Percentiles rank a stretch among this genome's conserved stretches.
Evolutionary conservation across 1,140 invertebrate species (phyloP).

Genomic region (Drosophila takahashii): DNA sequence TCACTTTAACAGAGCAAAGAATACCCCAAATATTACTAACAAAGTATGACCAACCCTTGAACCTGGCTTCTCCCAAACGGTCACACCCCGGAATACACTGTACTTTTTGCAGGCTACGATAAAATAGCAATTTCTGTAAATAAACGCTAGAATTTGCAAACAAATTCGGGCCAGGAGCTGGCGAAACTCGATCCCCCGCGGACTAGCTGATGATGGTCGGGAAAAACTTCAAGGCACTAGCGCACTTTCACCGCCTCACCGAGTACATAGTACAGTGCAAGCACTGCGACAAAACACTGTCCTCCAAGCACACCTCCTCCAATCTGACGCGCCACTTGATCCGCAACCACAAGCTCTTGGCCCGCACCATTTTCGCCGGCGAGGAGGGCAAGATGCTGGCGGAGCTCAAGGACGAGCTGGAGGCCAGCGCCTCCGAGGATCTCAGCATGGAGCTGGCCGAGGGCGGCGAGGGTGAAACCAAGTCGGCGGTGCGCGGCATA

Average conservation of each 20-base stretch:
- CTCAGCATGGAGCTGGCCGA: slow-evolving; percentile 46
- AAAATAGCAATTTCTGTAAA: slow-evolving; percentile 15
- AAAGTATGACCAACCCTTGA: neutral
- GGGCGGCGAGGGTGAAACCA: slow-evolving; percentile 60
- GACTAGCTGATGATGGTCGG: slow-evolving; percentile 58
- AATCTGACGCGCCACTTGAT: slow-evolving; percentile 76
- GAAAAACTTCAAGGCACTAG: slow-evolving; percentile 67
- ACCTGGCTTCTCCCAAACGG: neutral
- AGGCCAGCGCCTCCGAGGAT: slow-evolving; percentile 59
- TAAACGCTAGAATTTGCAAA: slow-evolving; percentile 13
- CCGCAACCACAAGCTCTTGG: slow-evolving; percentile 64
- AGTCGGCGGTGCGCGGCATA: slow-evolving; percentile 63
- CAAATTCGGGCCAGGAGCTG: neutral
- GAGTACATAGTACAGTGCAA: slow-evolving; percentile 77
- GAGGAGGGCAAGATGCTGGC: slow-evolving; percentile 74
- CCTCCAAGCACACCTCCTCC: slow-evolving; percentile 72
- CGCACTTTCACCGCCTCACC: slow-evolving; percentile 69
- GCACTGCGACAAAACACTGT: slow-evolving; percentile 74
- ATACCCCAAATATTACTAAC: too few species aligned
- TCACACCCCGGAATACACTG: neutral
- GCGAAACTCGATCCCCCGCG: slow-evolving; percentile 5
- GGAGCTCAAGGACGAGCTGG: slow-evolving; percentile 62
- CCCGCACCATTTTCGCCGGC: slow-evolving; percentile 61
- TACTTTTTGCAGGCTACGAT: slow-evolving; percentile 23
- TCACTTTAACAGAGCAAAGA: too few species aligned